Evolutionary conservation across 2,888 invertebrate genomes (phyloP), one percentile per base, ranked within the genome.

Genomic region (Cosmorhoe ocellata): DNA sequence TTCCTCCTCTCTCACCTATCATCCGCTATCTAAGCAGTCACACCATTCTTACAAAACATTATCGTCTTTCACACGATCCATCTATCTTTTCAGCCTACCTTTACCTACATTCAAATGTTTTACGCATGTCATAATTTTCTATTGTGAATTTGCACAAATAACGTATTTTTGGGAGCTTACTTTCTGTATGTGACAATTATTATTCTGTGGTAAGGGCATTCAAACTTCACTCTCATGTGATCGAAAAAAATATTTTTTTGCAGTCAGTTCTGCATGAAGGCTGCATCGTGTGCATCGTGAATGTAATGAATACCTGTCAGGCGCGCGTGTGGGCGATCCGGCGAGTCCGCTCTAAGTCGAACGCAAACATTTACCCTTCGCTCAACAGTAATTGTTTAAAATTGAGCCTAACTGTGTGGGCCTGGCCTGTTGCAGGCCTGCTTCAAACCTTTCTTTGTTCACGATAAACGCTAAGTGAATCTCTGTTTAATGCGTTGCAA

Each of bases 351-450:
- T 80, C 85, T 85, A 87, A 87, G 84, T 86, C 87, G 87, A 87
- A 89, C 69, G 85, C 85, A 90, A 90, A 90, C 88, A 89, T 90
- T 89, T 89, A 81, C 89, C 86, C 83, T 84, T 83, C 85, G 84
- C 83, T 84, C 85, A 83, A 75, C 83, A 81, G 87, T 89, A 89
- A 90, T 90, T 90, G 90, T 90, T 89, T 88, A 89, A 90, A 90
- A 90, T 90, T 89, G 89, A 84, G 82, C 86, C 88, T 87, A 89
- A 89, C 89, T 87, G 89, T 89, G 89, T 89, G 89, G 89, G 82
- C 88, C 81, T 76, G 60, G 75, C 77, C 76, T 81, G 83, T 83
- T 83, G 81, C 78, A 64, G 76, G 72, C 76, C 79, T 74, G 78
- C 69, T 76, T 74, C 66, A 66, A 33, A 33, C 67, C 69, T 74